These are phyloP conservation scores for Cybosia mesomella DNA, from an alignment of 2,888 invertebrate genomes.

Conservation along the genomic window DNA sequence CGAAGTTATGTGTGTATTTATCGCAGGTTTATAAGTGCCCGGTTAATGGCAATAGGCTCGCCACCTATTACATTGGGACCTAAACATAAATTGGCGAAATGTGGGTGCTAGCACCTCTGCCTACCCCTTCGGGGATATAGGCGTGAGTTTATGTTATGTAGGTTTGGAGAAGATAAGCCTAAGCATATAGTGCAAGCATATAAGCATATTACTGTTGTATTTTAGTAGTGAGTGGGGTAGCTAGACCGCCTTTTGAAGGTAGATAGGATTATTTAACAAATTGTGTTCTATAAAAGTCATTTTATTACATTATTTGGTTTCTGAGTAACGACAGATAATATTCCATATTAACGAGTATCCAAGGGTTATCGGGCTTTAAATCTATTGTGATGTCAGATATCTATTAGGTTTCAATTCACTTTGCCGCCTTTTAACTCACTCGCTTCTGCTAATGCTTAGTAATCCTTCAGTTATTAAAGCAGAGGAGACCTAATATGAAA, in stretches of 20 bases:
- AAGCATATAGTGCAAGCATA: no score
- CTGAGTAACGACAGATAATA: not conserved
- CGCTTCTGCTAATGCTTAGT: not conserved
- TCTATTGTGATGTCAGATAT: not conserved
- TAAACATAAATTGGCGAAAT: no score
- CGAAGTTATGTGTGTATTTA: no score
- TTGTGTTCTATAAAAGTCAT: not conserved
- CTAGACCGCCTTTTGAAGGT: not conserved
- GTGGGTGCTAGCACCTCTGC: no score
- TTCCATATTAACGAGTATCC: not conserved
- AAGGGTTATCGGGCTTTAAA: not conserved
- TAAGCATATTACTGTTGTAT: no score
- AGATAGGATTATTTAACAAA: not conserved
- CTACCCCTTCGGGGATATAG: no score
- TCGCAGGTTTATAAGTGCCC: no score
- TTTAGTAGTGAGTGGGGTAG: not conserved
- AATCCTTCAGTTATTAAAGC: not conserved
- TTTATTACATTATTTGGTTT: not conserved
- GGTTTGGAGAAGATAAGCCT: no score
- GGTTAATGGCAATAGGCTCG: no score
- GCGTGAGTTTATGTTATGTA: no score
- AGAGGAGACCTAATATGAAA: not conserved
- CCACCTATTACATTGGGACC: no score
- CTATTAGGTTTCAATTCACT: not conserved
- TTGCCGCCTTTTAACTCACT: not conserved